Base-by-base conservation (phyloP, 2,113 vertebrate genomes). In the Odocoileus virginianus region DNA sequence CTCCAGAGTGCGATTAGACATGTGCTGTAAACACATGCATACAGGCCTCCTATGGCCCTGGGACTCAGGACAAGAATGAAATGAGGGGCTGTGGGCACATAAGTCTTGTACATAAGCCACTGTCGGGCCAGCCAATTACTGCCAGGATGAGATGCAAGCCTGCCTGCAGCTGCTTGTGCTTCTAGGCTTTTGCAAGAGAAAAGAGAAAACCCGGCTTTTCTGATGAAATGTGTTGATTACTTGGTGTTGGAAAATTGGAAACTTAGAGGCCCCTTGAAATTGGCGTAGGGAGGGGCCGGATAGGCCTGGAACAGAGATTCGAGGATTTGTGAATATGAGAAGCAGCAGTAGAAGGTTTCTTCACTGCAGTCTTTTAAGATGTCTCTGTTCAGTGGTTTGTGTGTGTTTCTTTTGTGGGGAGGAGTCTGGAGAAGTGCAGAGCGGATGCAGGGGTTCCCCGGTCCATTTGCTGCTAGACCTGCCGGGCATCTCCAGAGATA, bases 101-200 rank as follows among this genome's bases (percentile, higher is more conserved):
- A 19, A 27, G 14, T 33, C 36, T 10, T 3, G 4, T 71, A 15
- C 15, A 2, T 2, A 27, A 43, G 76, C 28, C n/a, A 2, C 30
- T 50, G 6, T 61, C 33, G 25, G 40, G 54, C 76, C 30, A 36
- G 60, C 82, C 15, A 1, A 21, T 13, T 3, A 7, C 0, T 1
- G 5, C 57, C 10, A 1, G 6, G 4, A 57, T 0, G 19, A 27
- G 19, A 12, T 1, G 3, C 2, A 1, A 17, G 76, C 60, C 82
- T 0, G 10, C 54, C 17, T 21, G 16, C 47, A 19, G 28, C 27
- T 83, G 47, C 43, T 43, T 16, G 12, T 0, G 1, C 61, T n/a
- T 93, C n/a, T 28, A 8, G 13, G 1, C 28, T 74, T 84, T 84
- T 60, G 36, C 60, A 67, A 67, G 55, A 58, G 27, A 87, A 64